Evolutionary conservation across 2,888 invertebrate genomes (phyloP), one percentile per base, ranked within the genome.

Genomic region (Syrphus vitripennis): DNA sequence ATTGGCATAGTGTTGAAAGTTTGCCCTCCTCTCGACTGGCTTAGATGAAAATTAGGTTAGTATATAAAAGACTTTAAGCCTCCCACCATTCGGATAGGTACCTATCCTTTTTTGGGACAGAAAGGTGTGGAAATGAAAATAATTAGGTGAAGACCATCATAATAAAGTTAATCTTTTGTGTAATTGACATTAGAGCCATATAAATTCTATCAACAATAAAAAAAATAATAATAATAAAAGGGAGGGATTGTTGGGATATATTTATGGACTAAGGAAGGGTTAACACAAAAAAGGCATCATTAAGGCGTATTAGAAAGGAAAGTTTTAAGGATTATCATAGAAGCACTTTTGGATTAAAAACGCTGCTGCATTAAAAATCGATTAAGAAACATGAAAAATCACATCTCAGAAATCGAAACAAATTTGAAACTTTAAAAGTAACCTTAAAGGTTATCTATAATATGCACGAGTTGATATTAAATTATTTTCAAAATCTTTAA

Each of bases 41-140:
- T 81, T 72, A 69, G 72, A 55, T 42, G 12, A 9, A 67, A 50
- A 67, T 50, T 31, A 34, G 48, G 48, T 34, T n/a, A 6, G 1
- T 29, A 48, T n/a, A 29, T 31, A 40, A 14, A 19, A 65, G 4
- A 5, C 67, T 37, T 67, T 50, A 14, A 45, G 10, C 26, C 71
- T 26, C 61, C 69, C 67, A 21, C 77, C 72, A 63, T 34, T 42
- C 34, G 7, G 26, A n/a, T n/a, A n/a, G n/a, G n/a, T n/a, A n/a
- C n/a, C n/a, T n/a, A n/a, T 59, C 70, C 34, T 57, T 82, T 70
- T 70, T 69, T 57, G 48, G 74, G 74, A 63, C 63, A 70, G 14
- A 84, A 80, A 80, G 81, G 84, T 84, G 83, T 75, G 75, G 70
- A 80, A 79, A 84, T 84, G 81, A 84, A 84, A 78, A 81, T 70